These are phyloP conservation scores for Ceyx margarethae DNA, from an alignment of 2,113 vertebrate species.

Conservation along the genomic window DNA sequence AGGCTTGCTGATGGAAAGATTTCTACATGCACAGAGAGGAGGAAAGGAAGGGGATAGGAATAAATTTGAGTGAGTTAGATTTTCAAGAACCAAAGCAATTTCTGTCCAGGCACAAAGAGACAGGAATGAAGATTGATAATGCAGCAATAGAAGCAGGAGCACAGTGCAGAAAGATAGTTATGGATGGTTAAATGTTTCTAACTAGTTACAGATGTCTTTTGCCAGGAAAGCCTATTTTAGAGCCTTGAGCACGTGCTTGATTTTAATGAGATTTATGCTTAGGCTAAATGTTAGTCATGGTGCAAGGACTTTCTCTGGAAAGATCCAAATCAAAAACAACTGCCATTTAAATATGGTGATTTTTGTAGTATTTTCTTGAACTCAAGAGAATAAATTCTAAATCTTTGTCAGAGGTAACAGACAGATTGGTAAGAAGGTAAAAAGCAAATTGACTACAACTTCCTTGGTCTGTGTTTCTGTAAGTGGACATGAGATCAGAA, in stretches of 20 bases:
- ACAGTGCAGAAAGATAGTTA: constrained; percentile 52
- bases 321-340: not conserved
- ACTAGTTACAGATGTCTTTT: constrained; percentile 32
- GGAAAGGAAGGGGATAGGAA: not conserved
- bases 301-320: not conserved
- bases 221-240: not conserved
- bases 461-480: not conserved
- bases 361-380: not conserved
- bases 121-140: constrained; percentile 57
- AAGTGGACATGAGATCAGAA: not conserved
- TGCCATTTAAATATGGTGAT: not conserved
- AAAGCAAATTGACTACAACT: not conserved
- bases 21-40: not conserved
- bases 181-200: constrained; percentile 58
- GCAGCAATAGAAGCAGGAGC: constrained; percentile 16
- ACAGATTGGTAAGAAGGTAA: not conserved
- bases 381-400: not conserved
- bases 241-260: not conserved
- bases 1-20: not conserved
- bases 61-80: not conserved
- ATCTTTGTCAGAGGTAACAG: not conserved
- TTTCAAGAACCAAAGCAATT: constrained; percentile 54
- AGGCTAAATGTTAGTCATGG: not conserved
- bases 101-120: constrained; percentile 18
- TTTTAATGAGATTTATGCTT: constrained; percentile 45